phyloP scores from a whole-genome alignment of 2,113 vertebrate species.

The Phylloscopus whistleri region DNA sequence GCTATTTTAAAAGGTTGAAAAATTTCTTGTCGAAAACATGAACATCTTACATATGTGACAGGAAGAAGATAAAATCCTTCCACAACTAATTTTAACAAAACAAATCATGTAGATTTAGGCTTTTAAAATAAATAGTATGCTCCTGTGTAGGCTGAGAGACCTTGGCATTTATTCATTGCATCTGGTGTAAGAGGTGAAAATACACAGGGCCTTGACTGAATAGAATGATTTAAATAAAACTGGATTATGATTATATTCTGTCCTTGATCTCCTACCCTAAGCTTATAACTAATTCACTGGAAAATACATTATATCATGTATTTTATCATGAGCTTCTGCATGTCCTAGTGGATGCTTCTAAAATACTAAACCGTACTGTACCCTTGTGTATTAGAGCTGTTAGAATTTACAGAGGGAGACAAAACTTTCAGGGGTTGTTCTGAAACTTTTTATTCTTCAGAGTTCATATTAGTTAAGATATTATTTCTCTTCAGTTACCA shows the following conservation, averaged over 20 bases:
- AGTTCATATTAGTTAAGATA: slow-evolving; percentile 4
- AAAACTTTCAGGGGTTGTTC: background rate
- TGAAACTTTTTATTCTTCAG: slow-evolving; percentile 22
- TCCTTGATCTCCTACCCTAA: slow-evolving; percentile 40
- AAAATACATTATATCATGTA: background rate
- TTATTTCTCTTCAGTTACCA: background rate
- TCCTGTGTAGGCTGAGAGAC: background rate
- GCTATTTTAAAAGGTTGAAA: background rate
- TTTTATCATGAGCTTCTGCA: background rate
- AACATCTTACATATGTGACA: background rate
- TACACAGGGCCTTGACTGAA: slow-evolving; percentile 38
- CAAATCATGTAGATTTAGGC: background rate
- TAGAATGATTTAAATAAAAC: slow-evolving; percentile 43
- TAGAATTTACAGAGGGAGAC: background rate
- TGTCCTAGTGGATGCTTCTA: background rate
- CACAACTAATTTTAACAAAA: background rate
- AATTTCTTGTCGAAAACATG: background rate
- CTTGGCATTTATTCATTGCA: slow-evolving; percentile 50
- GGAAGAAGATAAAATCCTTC: background rate
- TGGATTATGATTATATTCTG: slow-evolving; percentile 18
- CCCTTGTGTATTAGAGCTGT: background rate
- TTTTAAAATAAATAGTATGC: background rate
- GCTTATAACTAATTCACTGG: background rate
- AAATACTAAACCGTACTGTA: background rate
- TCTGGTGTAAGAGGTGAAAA: slow-evolving; percentile 36